phyloP scores from a whole-genome alignment of 2,888 invertebrate species.

The Onthophagus sagittarius region DNA sequence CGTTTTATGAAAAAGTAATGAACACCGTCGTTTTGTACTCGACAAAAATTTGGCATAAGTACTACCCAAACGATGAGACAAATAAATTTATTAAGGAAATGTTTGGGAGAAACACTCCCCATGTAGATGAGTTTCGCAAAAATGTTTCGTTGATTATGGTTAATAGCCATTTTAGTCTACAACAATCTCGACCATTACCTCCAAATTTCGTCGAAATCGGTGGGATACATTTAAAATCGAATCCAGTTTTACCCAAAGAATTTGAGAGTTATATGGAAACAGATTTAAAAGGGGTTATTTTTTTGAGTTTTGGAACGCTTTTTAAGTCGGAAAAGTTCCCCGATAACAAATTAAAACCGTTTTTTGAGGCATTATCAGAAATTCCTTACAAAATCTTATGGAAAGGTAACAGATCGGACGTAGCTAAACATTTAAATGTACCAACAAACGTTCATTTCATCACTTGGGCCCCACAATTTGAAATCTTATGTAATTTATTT shows the following conservation, averaged over 20 bases:
- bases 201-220: constrained; percentile 57
- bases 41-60: constrained; percentile 13
- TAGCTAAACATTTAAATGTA: constrained; percentile 46
- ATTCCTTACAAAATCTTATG: constrained; percentile 55
- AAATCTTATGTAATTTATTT: constrained; percentile 53
- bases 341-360: constrained; percentile 49
- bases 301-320: constrained; percentile 60
- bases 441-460: constrained; percentile 49
- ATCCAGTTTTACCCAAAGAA: constrained; percentile 52
- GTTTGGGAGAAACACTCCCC: constrained; percentile 51
- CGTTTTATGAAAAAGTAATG: constrained; percentile 52
- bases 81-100: constrained; percentile 43
- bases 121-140: constrained; percentile 47
- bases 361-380: constrained; percentile 51
- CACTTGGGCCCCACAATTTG: constrained; percentile 56
- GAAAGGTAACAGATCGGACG: constrained; percentile 52
- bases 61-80: constrained; percentile 17
- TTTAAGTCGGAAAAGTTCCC: constrained; percentile 55
- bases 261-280: constrained; percentile 23
- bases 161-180: constrained; percentile 57
- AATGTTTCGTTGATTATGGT: constrained; percentile 55
- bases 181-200: constrained; percentile 54
- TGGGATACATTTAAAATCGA: constrained; percentile 49
- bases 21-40: constrained; percentile 37
- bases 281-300: constrained; percentile 48